Evolutionary conservation across 92 coral and sea anemone species (phyloP).

Genomic region (Siderastrea radians): DNA sequence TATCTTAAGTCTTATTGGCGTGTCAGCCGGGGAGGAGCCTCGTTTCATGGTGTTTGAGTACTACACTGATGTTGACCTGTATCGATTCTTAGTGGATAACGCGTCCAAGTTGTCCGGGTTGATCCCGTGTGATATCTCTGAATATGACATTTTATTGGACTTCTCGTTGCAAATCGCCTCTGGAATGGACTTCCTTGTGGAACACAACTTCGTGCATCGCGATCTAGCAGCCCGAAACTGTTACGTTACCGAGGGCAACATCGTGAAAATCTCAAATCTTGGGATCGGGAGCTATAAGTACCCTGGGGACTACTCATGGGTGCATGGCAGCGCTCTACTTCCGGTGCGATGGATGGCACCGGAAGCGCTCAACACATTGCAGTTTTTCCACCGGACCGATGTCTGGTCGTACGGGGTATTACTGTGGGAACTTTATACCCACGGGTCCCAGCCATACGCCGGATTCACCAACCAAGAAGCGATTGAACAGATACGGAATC

Average conservation of each 20-base stretch:
- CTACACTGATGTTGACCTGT: conserved; percentile 83
- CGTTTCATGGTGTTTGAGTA: conserved; percentile 95
- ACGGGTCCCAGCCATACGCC: conserved; percentile 85
- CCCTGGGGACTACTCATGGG: conserved; percentile 95
- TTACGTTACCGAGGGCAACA: conserved; percentile 81
- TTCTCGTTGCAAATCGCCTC: conserved; percentile 92
- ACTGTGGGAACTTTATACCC: conserved; percentile 94
- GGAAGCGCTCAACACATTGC: conserved; percentile 93
- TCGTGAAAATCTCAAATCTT: conserved; percentile 92
- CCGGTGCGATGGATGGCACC: conserved; percentile 99
- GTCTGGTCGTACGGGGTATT: conserved; percentile 96
- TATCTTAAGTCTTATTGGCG: conserved; percentile 88
- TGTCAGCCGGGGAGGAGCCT: conserved; percentile 87
- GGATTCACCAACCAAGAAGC: conserved; percentile 87
- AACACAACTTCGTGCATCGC: conserved; percentile 90
- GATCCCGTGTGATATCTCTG: conserved; percentile 62
- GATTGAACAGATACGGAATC: conserved; percentile 82
- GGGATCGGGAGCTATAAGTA: conserved; percentile 92
- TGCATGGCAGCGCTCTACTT: conserved; percentile 87
- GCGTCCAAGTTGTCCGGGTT: conserved; percentile 46
- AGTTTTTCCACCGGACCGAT: conserved; percentile 80
- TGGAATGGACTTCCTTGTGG: conserved; percentile 94
- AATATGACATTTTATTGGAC: conserved; percentile 73
- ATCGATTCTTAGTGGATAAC: conserved; percentile 69
- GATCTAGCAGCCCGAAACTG: conserved; percentile 97